A percentile compares a stretch with the other conserved stretches of the same genome.
Evolutionary conservation across 2,113 vertebrate genomes (phyloP).

Genomic region (Cryptotis parvus): DNA sequence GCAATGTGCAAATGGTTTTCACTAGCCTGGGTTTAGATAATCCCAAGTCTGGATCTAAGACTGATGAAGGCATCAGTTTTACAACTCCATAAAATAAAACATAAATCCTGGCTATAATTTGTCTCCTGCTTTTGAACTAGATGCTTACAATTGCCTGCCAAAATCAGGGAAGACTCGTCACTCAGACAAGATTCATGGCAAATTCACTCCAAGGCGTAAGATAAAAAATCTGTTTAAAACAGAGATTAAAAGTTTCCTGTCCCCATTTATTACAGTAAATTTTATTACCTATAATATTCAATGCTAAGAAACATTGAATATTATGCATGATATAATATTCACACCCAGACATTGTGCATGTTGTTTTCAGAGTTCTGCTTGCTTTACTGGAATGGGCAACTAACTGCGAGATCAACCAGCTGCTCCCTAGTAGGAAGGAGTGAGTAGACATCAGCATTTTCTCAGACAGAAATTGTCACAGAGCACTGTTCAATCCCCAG

Average conservation of each 20-base stretch:
- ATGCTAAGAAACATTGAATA: too few species aligned
- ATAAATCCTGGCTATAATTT: background rate
- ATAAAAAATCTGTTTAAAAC: background rate
- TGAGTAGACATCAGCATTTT: background rate
- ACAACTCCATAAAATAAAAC: constrained; percentile 22
- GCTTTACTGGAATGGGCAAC: background rate
- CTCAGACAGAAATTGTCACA: background rate
- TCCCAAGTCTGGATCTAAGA: background rate
- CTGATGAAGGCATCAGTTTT: background rate
- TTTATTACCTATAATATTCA: constrained; percentile 17
- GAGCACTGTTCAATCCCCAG: too few species aligned
- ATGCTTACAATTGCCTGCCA: background rate
- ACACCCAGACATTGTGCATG: background rate
- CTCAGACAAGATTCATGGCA: background rate
- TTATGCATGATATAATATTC: too few species aligned
- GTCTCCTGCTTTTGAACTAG: constrained; percentile 4
- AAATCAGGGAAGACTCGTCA: background rate
- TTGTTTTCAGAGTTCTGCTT: background rate
- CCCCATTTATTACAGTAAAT: background rate
- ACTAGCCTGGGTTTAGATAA: background rate
- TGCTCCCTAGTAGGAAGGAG: background rate
- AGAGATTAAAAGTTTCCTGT: background rate
- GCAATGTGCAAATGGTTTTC: background rate
- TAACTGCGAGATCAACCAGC: background rate
- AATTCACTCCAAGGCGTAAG: background rate